These are phyloP conservation scores for Thryonomys swinderianus DNA, from an alignment of 2,113 vertebrate genomes.

Conservation along the genomic window DNA sequence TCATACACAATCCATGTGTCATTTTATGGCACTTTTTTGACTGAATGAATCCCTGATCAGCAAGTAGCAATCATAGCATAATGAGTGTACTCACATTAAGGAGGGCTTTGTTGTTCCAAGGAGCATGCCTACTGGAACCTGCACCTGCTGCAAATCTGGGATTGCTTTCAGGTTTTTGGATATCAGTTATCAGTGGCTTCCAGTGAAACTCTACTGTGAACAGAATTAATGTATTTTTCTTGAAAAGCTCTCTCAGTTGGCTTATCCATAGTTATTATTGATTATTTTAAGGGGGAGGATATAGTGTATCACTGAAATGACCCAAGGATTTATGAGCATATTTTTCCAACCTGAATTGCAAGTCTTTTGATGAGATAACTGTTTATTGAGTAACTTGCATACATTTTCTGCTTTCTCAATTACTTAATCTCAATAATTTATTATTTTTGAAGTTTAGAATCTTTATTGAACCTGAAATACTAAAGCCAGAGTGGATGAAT, in stretches of 20 bases:
- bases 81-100: slow-evolving; percentile 57
- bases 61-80: slow-evolving; percentile 69
- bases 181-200: not conserved
- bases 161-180: slow-evolving; percentile 13
- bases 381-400: slow-evolving; percentile 3
- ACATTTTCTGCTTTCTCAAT: not conserved
- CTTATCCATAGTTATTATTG: not conserved
- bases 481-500: not conserved
- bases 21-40: slow-evolving; percentile 32
- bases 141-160: slow-evolving; percentile 58
- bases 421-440: slow-evolving; percentile 37
- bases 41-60: slow-evolving; percentile 60
- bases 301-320: not conserved
- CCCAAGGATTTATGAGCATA: not conserved
- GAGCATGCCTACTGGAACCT: not conserved
- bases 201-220: not conserved
- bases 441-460: slow-evolving; percentile 16
- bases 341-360: not conserved
- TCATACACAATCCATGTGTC: slow-evolving; percentile 31
- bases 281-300: not conserved
- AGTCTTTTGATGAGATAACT: not conserved
- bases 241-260: slow-evolving; percentile 20
- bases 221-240: not conserved
- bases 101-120: slow-evolving; percentile 31
- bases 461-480: not conserved